phyloP scores from a whole-genome alignment of 2,113 vertebrate genomes.

The Tricholaema leucomelas region DNA sequence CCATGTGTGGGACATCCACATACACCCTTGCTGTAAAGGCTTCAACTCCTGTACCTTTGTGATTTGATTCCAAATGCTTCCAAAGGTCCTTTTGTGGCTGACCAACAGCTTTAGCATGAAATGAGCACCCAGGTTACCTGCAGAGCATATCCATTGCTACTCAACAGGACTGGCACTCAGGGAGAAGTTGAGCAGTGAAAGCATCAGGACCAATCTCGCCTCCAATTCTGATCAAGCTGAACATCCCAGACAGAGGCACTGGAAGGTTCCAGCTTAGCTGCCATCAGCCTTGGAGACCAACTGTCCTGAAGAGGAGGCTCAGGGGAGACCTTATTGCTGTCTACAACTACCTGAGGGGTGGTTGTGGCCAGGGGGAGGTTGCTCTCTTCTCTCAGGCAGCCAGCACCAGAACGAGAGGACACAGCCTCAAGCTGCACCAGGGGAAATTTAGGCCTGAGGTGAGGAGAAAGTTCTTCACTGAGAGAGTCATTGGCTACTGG shows the following conservation, averaged over 20 bases:
- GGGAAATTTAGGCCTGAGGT: no score
- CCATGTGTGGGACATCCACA: no score
- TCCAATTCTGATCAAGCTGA: not conserved
- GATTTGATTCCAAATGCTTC: not conserved
- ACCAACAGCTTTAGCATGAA: not conserved
- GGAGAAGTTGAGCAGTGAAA: not conserved
- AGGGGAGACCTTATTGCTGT: no score
- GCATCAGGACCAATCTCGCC: accelerated
- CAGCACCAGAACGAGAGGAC: no score
- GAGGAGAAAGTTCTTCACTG: no score
- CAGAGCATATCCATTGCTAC: not conserved
- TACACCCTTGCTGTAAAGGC: not conserved
- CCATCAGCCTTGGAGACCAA: not conserved
- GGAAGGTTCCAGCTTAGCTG: not conserved
- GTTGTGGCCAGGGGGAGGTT: no score
- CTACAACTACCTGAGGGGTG: no score
- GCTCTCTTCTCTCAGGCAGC: no score
- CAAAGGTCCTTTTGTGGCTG: not conserved
- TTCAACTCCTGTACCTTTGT: not conserved
- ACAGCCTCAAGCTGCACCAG: no score
- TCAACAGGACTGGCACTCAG: not conserved
- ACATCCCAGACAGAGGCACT: accelerated
- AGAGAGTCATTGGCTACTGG: no score
- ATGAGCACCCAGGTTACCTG: accelerated
- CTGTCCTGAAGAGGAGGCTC: not conserved